Evolutionary conservation across 2,113 vertebrate genomes (phyloP).

Genomic region (Neogobius melanostomus): DNA sequence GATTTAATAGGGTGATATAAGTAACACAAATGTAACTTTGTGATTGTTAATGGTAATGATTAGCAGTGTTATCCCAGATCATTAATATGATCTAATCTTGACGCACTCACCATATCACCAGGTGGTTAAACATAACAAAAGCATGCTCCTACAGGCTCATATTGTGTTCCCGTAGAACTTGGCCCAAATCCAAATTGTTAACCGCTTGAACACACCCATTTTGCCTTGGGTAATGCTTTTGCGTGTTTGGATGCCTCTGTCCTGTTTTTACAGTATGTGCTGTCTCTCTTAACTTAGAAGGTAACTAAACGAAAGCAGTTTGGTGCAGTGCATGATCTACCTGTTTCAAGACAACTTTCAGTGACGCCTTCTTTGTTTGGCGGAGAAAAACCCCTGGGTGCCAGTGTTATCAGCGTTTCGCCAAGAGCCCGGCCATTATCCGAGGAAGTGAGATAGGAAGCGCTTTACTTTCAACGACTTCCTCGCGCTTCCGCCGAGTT

Average conservation of each 20-base stretch:
- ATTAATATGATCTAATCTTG: background rate
- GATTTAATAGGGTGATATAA: too few relatives aligned
- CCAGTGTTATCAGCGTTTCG: constrained; percentile 54
- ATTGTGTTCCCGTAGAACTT: constrained; percentile 26
- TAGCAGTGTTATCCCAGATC: too few relatives aligned
- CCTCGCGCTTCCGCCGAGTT: constrained; percentile 79
- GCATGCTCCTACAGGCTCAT: constrained; percentile 12
- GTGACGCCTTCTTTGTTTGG: constrained; percentile 41
- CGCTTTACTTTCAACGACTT: constrained; percentile 83
- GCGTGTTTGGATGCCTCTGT: constrained; percentile 26
- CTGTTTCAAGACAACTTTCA: constrained; percentile 37
- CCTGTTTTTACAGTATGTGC: constrained; percentile 25
- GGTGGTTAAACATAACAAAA: constrained; percentile 20
- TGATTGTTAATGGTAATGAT: too few relatives aligned
- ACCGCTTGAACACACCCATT: constrained; percentile 20
- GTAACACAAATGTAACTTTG: too few relatives aligned
- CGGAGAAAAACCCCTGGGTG: constrained; percentile 19
- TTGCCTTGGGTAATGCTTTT: constrained; percentile 43
- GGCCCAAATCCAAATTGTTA: constrained; percentile 6
- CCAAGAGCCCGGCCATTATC: constrained; percentile 53
- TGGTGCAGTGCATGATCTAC: constrained; percentile 26
- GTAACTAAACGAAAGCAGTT: constrained; percentile 22
- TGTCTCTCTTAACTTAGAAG: constrained; percentile 33
- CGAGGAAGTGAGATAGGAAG: constrained; percentile 81
- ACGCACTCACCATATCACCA: constrained; percentile 19